These are phyloP conservation scores for Allophyes oxyacanthae DNA, from an alignment of 2,888 invertebrate genomes.

Conservation along the genomic window DNA sequence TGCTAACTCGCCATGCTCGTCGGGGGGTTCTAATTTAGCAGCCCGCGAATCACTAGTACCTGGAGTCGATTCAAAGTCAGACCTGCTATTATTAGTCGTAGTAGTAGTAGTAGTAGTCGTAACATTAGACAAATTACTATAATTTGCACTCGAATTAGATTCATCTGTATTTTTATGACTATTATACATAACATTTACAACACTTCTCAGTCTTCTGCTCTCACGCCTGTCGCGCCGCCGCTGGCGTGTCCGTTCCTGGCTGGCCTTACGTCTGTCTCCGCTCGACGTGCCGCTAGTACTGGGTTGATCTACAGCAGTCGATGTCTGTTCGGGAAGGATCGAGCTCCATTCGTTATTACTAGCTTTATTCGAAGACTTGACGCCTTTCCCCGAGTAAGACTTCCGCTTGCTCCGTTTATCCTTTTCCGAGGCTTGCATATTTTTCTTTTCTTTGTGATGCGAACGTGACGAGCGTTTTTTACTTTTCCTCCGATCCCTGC, in stretches of 20 bases:
- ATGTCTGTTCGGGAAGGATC: conserved; percentile 10
- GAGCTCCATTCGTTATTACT: conserved; percentile 24
- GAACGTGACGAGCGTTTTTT: conserved; percentile 57
- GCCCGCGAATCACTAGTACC: conserved; percentile 13
- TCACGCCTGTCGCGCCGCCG: conserved; percentile 63
- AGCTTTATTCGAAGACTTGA: conserved; percentile 70
- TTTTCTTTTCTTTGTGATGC: conserved; percentile 54
- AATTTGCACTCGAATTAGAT: conserved; percentile 59
- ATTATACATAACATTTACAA: conserved; percentile 76
- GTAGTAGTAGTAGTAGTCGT: conserved; percentile 5
- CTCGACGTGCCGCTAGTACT: conserved; percentile 52
- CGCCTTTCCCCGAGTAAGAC: conserved; percentile 73
- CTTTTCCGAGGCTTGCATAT: conserved; percentile 37
- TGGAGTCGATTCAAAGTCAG: conserved; percentile 31
- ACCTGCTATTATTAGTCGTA: conserved; percentile 27
- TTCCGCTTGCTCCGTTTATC: conserved; percentile 68
- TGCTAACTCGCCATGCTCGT: background rate
- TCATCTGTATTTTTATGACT: conserved; percentile 60
- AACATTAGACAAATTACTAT: conserved; percentile 43
- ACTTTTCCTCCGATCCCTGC: conserved; percentile 58
- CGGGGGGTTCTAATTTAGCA: conserved; percentile 3
- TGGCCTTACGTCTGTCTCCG: conserved; percentile 30
- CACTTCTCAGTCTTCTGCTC: conserved; percentile 80
- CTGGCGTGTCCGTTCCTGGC: conserved; percentile 41
- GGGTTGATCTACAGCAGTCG: conserved; percentile 38